phyloP scores from a whole-genome alignment of 1,140 invertebrate species.

The Psix sp. region DNA sequence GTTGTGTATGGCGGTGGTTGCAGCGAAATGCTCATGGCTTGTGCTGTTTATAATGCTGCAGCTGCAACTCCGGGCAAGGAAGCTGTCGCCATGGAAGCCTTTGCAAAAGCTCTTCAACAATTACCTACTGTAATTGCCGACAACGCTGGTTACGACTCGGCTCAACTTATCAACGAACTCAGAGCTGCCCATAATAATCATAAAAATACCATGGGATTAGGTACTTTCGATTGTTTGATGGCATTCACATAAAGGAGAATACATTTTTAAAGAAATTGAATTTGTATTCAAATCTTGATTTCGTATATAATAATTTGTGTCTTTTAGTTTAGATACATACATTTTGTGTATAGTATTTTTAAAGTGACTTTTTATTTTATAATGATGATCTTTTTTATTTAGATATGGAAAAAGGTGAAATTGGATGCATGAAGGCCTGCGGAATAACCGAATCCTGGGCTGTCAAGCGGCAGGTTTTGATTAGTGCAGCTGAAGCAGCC shows the following conservation, averaged over 20 bases:
- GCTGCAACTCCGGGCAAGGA: conserved; percentile 97
- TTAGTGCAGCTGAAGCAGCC: conserved; percentile 97
- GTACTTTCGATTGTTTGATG: conserved; percentile 73
- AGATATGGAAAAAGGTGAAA: conserved; percentile 92
- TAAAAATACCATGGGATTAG: conserved; percentile 86
- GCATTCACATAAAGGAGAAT: not conserved
- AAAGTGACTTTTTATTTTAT: conserved; percentile 1
- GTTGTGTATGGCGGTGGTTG: conserved; percentile 96
- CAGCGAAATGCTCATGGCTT: conserved; percentile 97
- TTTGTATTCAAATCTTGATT: too few relatives aligned
- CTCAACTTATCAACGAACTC: conserved; percentile 93
- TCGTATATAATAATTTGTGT: too few relatives aligned
- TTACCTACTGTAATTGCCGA: conserved; percentile 98
- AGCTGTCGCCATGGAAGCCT: conserved; percentile 97
- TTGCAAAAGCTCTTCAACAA: conserved; percentile 90
- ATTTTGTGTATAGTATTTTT: too few relatives aligned
- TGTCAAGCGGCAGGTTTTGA: conserved; percentile 96
- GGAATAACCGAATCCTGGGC: conserved; percentile 98
- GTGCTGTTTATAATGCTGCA: conserved; percentile 90
- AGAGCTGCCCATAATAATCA: conserved; percentile 92
- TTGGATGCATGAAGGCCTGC: conserved; percentile 91
- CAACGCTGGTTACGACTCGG: conserved; percentile 99
- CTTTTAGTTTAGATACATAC: too few relatives aligned
- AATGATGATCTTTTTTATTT: conserved; percentile 24
- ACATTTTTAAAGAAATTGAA: not conserved